These are phyloP conservation scores for Sprattus sprattus DNA, from an alignment of 2,113 vertebrate genomes.

Conservation along the genomic window DNA sequence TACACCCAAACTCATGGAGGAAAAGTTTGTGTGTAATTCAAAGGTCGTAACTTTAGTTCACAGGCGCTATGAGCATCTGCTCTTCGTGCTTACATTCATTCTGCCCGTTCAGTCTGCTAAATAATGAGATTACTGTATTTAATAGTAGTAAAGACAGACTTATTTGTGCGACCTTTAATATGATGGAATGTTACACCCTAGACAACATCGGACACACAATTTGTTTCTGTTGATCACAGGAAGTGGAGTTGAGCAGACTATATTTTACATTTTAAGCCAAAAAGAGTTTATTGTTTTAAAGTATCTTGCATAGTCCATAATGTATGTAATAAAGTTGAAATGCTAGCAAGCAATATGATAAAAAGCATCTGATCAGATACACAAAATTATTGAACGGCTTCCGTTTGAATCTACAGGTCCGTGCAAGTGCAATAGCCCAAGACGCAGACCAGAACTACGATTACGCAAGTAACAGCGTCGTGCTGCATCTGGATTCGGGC, in stretches of 20 bases:
- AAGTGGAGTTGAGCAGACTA: not conserved
- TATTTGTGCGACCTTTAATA: not conserved
- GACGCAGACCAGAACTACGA: slow-evolving; percentile 94
- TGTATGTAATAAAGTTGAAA: not conserved
- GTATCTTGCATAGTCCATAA: not conserved
- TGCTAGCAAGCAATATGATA: not conserved
- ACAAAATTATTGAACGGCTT: slow-evolving; percentile 12
- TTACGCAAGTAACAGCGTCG: slow-evolving; percentile 90
- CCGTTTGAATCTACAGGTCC: slow-evolving; percentile 70
- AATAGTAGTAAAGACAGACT: not conserved
- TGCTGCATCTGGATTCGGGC: slow-evolving; percentile 88
- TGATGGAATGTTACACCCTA: not conserved
- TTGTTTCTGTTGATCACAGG: not conserved
- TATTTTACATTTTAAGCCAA: not conserved
- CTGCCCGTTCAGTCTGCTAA: not conserved
- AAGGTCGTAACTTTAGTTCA: not conserved
- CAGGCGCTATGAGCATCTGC: not conserved
- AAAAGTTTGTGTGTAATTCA: not conserved
- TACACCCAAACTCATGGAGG: not conserved
- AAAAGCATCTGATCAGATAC: not conserved
- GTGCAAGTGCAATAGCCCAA: slow-evolving; percentile 90
- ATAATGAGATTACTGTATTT: not conserved
- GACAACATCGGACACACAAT: not conserved
- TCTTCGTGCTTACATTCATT: not conserved
- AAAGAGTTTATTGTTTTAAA: too few species aligned